Evolutionary conservation across 2,888 invertebrate genomes (phyloP), one percentile per base, ranked within the genome.

Genomic region (Catocala sponsa): DNA sequence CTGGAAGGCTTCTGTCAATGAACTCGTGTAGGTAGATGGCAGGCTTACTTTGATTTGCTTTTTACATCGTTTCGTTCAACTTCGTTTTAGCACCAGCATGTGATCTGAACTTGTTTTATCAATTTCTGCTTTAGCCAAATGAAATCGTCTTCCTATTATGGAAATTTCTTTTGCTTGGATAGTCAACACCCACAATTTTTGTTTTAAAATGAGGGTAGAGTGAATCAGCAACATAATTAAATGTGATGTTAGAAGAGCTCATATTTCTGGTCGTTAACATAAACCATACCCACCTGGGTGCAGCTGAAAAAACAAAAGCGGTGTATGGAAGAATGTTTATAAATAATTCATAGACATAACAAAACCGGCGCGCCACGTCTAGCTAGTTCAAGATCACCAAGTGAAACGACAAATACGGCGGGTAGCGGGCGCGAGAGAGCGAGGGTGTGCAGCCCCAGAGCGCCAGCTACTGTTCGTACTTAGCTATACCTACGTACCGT

Each of bases 311-410:
- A 72, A 71, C 72, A 79, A 71, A 68, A 69, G 68, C 70, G 65
- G 32, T 76, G 76, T 73, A 70, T 64, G 68, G 65, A 75, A 72
- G 72, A 72, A 70, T 75, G 75, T 82, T 83, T 82, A 86, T 86
- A 86, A 85, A 87, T 88, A 84, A 87, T 87, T 84, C 82, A 85
- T 83, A 78, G 70, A 68, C 70, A 79, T 75, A 83, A 81, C 81
- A 82, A 82, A 79, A 74, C 79, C 76, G 73, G 66, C 74, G 69
- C 64, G 64, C 57, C 68, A 58, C 61, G 67, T 76, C 79, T 81
- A 72, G 73, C 79, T 82, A 83, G 83, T 86, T 89, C 87, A 86
- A 87, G 87, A 89, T 87, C 86, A 86, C 67, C 69, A 72, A 83
- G 78, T 79, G 87, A 87, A 86, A 88, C 82, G 81, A 84, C 82